Evolutionary conservation across 2,113 vertebrate genomes (phyloP).

Genomic region (Myotis lucifugus): DNA sequence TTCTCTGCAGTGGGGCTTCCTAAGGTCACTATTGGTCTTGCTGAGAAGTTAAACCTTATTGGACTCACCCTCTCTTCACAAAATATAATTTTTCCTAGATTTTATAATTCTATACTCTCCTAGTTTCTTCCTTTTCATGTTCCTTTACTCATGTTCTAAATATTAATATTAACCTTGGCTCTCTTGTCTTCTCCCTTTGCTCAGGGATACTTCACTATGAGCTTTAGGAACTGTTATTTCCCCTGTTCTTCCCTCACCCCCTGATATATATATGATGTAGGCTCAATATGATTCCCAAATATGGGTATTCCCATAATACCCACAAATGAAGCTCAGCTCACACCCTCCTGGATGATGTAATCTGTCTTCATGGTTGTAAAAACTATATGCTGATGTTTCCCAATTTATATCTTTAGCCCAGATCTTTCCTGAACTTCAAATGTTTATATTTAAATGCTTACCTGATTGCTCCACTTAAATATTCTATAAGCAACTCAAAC

Average conservation of each 20-base stretch:
- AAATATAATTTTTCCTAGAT: not conserved
- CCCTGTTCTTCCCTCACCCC: not conserved
- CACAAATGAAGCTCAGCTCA: not conserved
- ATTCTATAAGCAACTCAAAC: not conserved
- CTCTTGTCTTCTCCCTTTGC: not conserved
- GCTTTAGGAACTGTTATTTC: not conserved
- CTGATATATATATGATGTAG: no score
- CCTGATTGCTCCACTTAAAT: not conserved
- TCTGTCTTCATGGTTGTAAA: not conserved
- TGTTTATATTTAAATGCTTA: not conserved
- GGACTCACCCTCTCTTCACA: not conserved
- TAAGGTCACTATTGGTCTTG: not conserved
- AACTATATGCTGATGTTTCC: not conserved
- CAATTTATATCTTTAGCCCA: not conserved
- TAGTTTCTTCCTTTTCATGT: not conserved
- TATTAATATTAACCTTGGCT: not conserved
- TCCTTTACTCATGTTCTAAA: not conserved
- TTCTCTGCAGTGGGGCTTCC: not conserved
- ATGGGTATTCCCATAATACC: not conserved
- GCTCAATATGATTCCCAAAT: not conserved
- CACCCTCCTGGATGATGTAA: accelerated
- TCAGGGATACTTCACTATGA: not conserved
- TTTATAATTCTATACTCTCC: not conserved
- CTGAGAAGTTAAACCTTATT: not conserved
- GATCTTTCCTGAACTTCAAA: not conserved